Conservation (phyloP, 2,797 vertebrate genomes). For the Galago senegalensis region DNA sequence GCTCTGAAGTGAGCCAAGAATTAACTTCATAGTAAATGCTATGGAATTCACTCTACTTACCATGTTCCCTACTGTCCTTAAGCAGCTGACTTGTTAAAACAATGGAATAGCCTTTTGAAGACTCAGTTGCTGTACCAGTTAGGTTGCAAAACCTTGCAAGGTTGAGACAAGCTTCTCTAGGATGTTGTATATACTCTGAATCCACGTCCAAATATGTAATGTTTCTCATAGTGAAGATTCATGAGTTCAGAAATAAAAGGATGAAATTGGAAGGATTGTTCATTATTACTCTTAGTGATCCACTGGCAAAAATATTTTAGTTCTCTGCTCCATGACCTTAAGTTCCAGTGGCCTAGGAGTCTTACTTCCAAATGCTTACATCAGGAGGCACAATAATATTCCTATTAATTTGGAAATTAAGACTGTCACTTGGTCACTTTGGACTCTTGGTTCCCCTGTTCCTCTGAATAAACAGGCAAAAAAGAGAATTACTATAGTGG, state of each 20-base stretch:
- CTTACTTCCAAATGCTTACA: not conserved
- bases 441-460: not conserved
- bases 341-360: not conserved
- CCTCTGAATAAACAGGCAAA: not conserved
- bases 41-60: not conserved
- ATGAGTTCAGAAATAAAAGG: not conserved
- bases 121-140: no score
- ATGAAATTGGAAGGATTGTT: accelerated
- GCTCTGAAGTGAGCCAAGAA: not conserved
- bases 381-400: not conserved
- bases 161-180: not conserved
- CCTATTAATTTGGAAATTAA: not conserved
- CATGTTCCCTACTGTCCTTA: no score
- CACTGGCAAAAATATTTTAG: not conserved
- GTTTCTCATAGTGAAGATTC: not conserved
- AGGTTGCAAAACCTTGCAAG: not conserved
- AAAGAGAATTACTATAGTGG: not conserved
- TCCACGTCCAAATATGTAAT: not conserved
- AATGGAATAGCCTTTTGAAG: not conserved
- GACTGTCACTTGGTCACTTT: not conserved
- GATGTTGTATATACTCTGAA: not conserved
- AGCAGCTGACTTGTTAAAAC: not conserved
- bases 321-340: not conserved
- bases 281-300: not conserved
- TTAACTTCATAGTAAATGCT: not conserved